Evolutionary conservation across 2,797 vertebrate species (phyloP), one percentile per base, ranked within the genome.

Genomic region (Limosa lapponica): DNA sequence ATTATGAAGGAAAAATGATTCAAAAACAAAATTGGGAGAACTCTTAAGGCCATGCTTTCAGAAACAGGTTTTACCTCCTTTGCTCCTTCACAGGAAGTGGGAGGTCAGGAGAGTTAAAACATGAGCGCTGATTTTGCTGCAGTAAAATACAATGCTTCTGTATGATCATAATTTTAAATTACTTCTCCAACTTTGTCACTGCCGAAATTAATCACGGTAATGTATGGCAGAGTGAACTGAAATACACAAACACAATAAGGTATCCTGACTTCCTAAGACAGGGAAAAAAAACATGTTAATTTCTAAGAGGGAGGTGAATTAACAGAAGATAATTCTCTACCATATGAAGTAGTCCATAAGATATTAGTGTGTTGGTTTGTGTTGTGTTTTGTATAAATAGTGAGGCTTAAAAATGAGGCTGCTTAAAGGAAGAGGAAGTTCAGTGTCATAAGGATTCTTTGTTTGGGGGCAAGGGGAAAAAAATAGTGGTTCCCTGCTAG

Each of bases 131-230:
- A 44, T 91, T 93, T 83, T 93, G 36, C 72, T 79, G 86, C 65
- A 72, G 66, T 57, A 61, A 86, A 87, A 86, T 39, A 65, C 46
- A 70, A 14, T 55, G n/a, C 20, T 82, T 90, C 89, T 3, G 1
- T 66, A 18, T 64, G 81, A 89, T 89, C 20, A 11, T 75, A 23
- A 82, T 72, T 93, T 82, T 46, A 77, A 93, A 77, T 92, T 82
- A 89, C 55, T 87, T 91, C 69, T 94, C 32, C 65, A 75, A 30
- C 69, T 89, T 92, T 81, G 67, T 77, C 79, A 52, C 75, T 94
- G 79, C 82, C 82, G 81, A 34, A 96, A 75, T 94, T 51, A 72
- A 65, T 94, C 72, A 74, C 19, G 55, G 17, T 81, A 48, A 66
- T 13, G 34, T 64, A 49, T 46, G 57, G 34, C 89, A 81, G 64